Evolutionary conservation across 1,140 invertebrate genomes (phyloP), one percentile per base, ranked within the genome.

Genomic region (Pantala flavescens): DNA sequence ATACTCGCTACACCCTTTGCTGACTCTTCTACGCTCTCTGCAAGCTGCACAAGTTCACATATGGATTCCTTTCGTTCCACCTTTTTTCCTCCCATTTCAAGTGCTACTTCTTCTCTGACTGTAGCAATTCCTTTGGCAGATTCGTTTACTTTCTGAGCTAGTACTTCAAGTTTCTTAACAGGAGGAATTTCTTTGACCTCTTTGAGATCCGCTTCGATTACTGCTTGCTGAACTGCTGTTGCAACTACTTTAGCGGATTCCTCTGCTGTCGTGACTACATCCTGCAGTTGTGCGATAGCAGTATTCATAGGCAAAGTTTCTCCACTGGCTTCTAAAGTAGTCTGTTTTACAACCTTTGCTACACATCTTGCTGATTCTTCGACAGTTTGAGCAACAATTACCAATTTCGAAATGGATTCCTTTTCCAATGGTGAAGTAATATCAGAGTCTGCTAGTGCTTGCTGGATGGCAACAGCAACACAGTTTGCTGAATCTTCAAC

Each of bases 391-490:
- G 49, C 49, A 21, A 63, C 49, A 10, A 77, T 73, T 70, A 49
- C 75, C 19, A 78, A 36, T 11, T 49, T 24, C 9, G 72, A 75
- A 70, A 43, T 23, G 11, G 21, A 23, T 21, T 28, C 28, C 24
- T 24, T 55, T 7, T 21, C 71, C 2, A 23, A 43, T 3, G 23
- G 24, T 12, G 75, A 70, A 43, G 76, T 49, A 2, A 28, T 74
- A 71, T 76, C 76, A 14, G 76, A 76, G 43, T 79, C 75, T 43
- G 78, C 71, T n/a, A 80, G 71, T n/a, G 76, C 76, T 74, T 78
- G 78, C 74, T 80, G 77, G 36, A 75, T 70, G 71, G 75, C 43
- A 55, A 75, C 24, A 23, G 71, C 75, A 43, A 76, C 55, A 5
- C 23, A 24, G 43, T 76, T 76, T 74, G 43, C 74, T n/a, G 80